These are phyloP conservation scores for Aphaenogaster rudis DNA, from an alignment of 1,140 invertebrate species.

Conservation along the genomic window DNA sequence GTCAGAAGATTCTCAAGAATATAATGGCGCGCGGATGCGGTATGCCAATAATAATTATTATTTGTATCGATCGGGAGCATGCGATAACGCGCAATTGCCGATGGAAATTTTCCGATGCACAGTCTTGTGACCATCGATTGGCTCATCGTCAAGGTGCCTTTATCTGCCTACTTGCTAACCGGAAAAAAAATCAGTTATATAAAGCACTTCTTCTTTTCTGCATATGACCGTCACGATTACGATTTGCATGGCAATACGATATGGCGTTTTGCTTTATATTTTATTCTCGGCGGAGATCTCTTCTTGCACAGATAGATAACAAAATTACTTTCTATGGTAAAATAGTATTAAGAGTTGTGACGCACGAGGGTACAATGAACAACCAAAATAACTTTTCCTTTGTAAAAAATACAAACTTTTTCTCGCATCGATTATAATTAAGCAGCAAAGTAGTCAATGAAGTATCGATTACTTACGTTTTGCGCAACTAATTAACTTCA, in stretches of 20 bases:
- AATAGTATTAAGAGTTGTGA: too few relatives aligned
- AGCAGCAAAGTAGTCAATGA: not conserved
- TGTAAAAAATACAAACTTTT: not conserved
- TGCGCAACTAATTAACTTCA: not conserved
- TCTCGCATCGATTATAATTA: not conserved
- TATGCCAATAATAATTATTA: slow-evolving; percentile 47
- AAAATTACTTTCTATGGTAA: not conserved
- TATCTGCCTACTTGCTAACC: not conserved
- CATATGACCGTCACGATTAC: slow-evolving; percentile 59
- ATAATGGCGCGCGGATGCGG: not conserved
- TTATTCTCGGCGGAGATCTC: slow-evolving; percentile 28
- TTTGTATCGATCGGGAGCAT: slow-evolving; percentile 60
- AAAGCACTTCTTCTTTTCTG: slow-evolving; percentile 74
- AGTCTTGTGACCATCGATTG: slow-evolving; percentile 49
- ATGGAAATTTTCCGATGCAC: slow-evolving; percentile 70
- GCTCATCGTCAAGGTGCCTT: slow-evolving; percentile 61
- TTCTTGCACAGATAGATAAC: not conserved
- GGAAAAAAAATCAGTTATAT: slow-evolving; percentile 70
- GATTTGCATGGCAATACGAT: not conserved
- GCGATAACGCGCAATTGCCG: slow-evolving; percentile 11
- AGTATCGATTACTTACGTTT: not conserved
- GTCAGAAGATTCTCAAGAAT: slow-evolving; percentile 62
- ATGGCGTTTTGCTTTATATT: slow-evolving; percentile 1
- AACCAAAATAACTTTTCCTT: not conserved
- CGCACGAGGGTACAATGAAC: not conserved